Base-by-base conservation (phyloP, 2,797 vertebrate species). In the Xyrichtys novacula region DNA sequence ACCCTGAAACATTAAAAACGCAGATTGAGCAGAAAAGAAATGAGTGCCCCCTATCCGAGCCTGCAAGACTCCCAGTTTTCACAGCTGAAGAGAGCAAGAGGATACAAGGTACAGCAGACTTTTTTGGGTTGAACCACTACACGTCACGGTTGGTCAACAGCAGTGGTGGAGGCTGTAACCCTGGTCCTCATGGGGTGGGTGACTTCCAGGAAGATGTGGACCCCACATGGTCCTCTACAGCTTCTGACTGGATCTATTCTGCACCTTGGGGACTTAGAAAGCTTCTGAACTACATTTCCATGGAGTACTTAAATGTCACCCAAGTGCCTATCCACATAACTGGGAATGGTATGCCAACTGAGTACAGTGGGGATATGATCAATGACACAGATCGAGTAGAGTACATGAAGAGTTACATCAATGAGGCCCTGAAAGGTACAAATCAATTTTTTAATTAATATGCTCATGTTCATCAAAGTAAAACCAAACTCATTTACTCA, bases 51-150 rank as follows among this genome's bases (percentile, higher is more conserved):
- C 9, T 10, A 1, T 36, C 83, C 46, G 86, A 66, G 4, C 61
- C 95, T 49, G 95, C 92, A 50, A 88, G 80, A 48, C 93, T 99
- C 7, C 96, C 96, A 4, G 72, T 83, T 31, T 98, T 98, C 71
- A 96, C 94, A 0, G 70, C 86, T 16, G 75, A 90, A 15, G 97
- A 99, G 80, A 96, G 93, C 63, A 56, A 86, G 50, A 87, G 92
- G 71, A 91, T 98, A 40, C 88, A 52, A 56, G 96, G 96, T 39
- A 96, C 97, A 1, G 95, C 97, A 9, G 97, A 98, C 75, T 98
- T 98, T 81, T 95, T 99, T 32, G 97, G 96, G 34, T 91, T 98
- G 49, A 97, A 96, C 72, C 97, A 99, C 78, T 96, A 97, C 52
- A 98, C 96, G 0, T 95, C 97, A 23, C 87, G 78, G 28, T 71